Conservation (phyloP, 2,113 vertebrate genomes). For the Eulacestoma nigropectus region DNA sequence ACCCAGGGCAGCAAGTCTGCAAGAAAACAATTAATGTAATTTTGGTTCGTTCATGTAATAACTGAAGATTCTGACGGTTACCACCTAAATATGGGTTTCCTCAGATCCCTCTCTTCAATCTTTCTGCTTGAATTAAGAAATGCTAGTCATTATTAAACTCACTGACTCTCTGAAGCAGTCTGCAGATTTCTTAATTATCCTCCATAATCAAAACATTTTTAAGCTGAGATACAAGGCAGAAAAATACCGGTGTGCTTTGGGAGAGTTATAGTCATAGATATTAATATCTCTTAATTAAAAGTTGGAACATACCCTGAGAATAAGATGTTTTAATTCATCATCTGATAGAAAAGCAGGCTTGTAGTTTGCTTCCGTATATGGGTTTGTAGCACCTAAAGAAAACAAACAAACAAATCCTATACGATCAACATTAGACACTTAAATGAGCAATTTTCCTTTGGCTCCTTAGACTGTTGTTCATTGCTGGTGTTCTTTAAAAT, state of each 20-base stretch:
- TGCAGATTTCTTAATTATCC: neutral
- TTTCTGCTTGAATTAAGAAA: neutral
- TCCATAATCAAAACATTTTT: neutral
- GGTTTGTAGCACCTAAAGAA: conserved; percentile 89
- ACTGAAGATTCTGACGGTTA: neutral
- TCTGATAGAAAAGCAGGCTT: conserved; percentile 98
- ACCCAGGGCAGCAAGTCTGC: neutral
- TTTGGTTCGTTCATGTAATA: neutral
- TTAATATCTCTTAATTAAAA: neutral
- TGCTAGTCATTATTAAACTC: neutral
- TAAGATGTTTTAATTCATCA: conserved; percentile 96
- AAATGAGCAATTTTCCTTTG: neutral
- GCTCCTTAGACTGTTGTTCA: neutral
- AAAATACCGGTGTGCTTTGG: neutral
- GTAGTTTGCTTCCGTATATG: conserved; percentile 98
- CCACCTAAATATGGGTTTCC: neutral
- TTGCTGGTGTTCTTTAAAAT: neutral
- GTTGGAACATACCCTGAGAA: conserved; percentile 86
- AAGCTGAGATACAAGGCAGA: neutral
- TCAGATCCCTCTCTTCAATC: neutral
- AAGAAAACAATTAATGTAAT: neutral
- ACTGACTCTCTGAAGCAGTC: neutral
- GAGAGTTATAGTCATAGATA: neutral
- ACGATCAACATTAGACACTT: neutral
- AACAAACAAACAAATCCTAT: neutral